Evolutionary conservation across 2,888 invertebrate genomes (phyloP), one percentile per base, ranked within the genome.

Genomic region (Thymelicus lineola): DNA sequence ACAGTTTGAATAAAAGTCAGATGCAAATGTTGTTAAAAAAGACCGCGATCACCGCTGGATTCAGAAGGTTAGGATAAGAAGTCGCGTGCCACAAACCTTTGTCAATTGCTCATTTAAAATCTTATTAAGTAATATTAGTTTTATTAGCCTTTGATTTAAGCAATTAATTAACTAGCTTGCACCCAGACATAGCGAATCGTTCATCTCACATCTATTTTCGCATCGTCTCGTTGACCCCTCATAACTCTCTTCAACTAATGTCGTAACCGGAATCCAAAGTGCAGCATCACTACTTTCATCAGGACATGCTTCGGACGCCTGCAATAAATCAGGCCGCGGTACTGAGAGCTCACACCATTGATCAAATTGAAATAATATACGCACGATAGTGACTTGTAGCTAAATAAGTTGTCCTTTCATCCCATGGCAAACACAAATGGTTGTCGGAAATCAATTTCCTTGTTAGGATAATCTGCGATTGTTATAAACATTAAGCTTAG

Each of bases 231-330:
- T 79, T 79, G 80, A 77, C 75, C 78, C 77, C 78, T 74, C 78
- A 76, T 77, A 78, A 76, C 75, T 73, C 75, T 78, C 77, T 76
- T 20, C 53, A 77, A 78, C 78, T 80, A 80, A 81, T 83, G 81
- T 81, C 79, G 80, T 78, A 81, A 75, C 80, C 80, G 80, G 82
- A 82, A 86, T 83, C 82, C 76, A 78, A 81, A 82, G 79, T 78
- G 80, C 79, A 76, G 74, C 75, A 73, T 63, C 74, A 72, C 73
- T 74, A 74, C 70, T 73, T 75, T 77, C 75, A 70, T 71, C 58
- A 35, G 58, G 28, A 59, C 63, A 69, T 63, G 15, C 48, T 48
- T 15, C 20, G 48, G 57, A 58, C 62, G 60, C 53, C 36, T 46
- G 57, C n/a, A 14, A 55, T 68, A 57, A 69, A 69, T 69, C 63